These are phyloP conservation scores for Spinibarbus caldwelli DNA, from an alignment of 2,797 vertebrate species.

Conservation along the genomic window DNA sequence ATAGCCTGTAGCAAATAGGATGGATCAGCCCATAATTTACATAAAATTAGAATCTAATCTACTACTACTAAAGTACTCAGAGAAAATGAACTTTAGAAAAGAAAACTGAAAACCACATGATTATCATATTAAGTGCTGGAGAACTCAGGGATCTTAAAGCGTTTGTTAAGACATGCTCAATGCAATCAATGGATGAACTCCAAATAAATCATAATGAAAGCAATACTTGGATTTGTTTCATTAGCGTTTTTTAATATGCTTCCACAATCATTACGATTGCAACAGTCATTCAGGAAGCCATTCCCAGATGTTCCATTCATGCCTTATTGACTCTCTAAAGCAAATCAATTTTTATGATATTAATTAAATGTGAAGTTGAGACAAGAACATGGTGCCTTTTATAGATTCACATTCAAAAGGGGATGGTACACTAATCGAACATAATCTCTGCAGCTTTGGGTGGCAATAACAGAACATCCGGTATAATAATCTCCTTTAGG, in stretches of 20 bases:
- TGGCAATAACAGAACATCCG: conserved; percentile 26
- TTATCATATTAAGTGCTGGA: background rate
- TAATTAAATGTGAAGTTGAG: conserved; percentile 55
- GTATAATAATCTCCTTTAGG: conserved; percentile 20
- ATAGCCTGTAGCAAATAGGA: background rate
- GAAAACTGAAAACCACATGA: background rate
- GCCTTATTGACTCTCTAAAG: conserved; percentile 48
- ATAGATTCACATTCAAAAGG: conserved; percentile 42
- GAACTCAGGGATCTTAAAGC: background rate
- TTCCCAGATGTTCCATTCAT: conserved; percentile 58
- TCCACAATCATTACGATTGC: conserved; percentile 34
- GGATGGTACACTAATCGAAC: conserved; percentile 38
- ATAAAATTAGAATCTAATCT: background rate
- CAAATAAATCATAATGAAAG: conserved; percentile 35
- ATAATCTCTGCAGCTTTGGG: conserved; percentile 33
- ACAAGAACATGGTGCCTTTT: conserved; percentile 53
- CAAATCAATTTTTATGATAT: conserved; percentile 59
- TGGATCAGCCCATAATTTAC: background rate
- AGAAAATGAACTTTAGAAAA: background rate
- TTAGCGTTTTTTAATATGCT: conserved; percentile 34
- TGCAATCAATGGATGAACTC: background rate
- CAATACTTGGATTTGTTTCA: conserved; percentile 38
- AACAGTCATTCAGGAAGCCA: conserved; percentile 26
- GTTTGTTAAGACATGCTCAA: background rate
- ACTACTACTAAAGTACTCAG: background rate